Evolutionary conservation across 2,888 invertebrate species (phyloP), one percentile per base, ranked within the genome.

Genomic region (Macrosoma leucophasiata): DNA sequence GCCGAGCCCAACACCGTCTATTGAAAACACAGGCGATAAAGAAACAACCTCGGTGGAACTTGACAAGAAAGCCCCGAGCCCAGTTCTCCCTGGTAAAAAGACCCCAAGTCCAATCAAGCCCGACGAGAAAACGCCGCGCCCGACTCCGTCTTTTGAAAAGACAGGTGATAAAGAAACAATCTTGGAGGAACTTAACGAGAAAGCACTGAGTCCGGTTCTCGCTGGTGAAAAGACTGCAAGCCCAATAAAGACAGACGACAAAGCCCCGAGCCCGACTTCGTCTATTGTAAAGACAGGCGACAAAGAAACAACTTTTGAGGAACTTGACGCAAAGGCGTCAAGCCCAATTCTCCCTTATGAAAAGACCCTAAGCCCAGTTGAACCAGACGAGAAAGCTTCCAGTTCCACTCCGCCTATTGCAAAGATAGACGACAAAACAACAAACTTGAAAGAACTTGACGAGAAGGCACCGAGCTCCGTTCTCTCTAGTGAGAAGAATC

Each of bases 1-100:
- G 3, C 26, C 33, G 3, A 41, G 33, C 30, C 39, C 33, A 4
- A 14, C n/a, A 13, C n/a, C n/a, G n/a, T n/a, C n/a, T n/a, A n/a
- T n/a, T n/a, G n/a, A n/a, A n/a, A n/a, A n/a, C n/a, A n/a, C n/a
- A n/a, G n/a, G n/a, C n/a, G n/a, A n/a, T n/a, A n/a, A n/a, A 14
- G 24, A 32, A 20, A 34, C 3, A n/a, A 7, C n/a, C 1, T 7
- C 6, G 5, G 2, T 4, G 2, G 30, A 13, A 13, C 18, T 14
- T 3, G 29, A 28, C 1, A 40, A 36, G 0, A 43, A 42, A 13
- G 29, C 15, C 1, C 8, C 33, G 0, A 41, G 39, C 9, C 42
- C 37, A 2, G 24, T 17, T 1, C n/a, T n/a, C n/a, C n/a, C n/a
- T n/a, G n/a, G 31, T 39, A 0, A 18, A 26, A 8, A 28, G 19